Evolutionary conservation across 2,113 vertebrate genomes (phyloP).

Genomic region (Elephas maximus): DNA sequence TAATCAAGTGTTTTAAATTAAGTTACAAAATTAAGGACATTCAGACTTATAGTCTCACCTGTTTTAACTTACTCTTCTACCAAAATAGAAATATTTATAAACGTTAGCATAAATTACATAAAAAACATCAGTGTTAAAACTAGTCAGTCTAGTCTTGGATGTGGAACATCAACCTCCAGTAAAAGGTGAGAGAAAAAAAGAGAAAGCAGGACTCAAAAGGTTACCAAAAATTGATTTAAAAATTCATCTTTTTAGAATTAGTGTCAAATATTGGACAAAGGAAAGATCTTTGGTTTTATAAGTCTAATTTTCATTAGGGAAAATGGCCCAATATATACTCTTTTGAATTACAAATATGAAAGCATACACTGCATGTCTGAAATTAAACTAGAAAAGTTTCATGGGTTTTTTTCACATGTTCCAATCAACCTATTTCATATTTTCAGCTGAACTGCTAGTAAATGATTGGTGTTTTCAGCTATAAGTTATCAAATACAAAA

Average conservation of each 20-base stretch:
- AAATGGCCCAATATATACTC: not conserved
- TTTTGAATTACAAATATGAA: not conserved
- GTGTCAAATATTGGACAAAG: not conserved
- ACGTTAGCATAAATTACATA: not conserved
- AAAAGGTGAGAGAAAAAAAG: not conserved
- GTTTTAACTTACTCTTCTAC: not conserved
- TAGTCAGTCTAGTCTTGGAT: not conserved
- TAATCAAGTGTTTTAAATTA: not conserved
- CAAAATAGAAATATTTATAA: not conserved
- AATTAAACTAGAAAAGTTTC: not conserved
- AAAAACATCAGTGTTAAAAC: not conserved
- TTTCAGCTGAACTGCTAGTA: not conserved
- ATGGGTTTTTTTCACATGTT: not conserved
- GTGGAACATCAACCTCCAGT: not conserved
- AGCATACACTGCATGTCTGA: not conserved
- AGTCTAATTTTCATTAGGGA: not conserved
- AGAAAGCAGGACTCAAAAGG: not conserved
- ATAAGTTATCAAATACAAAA: not conserved
- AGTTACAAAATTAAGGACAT: not conserved
- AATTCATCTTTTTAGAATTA: not conserved
- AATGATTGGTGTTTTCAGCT: not conserved
- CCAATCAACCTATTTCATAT: not conserved
- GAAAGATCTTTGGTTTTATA: not conserved
- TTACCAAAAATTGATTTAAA: conserved; percentile 17
- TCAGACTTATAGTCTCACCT: not conserved